phyloP scores from a whole-genome alignment of 2,797 vertebrate genomes.

The Pteronotus mesoamericanus region DNA sequence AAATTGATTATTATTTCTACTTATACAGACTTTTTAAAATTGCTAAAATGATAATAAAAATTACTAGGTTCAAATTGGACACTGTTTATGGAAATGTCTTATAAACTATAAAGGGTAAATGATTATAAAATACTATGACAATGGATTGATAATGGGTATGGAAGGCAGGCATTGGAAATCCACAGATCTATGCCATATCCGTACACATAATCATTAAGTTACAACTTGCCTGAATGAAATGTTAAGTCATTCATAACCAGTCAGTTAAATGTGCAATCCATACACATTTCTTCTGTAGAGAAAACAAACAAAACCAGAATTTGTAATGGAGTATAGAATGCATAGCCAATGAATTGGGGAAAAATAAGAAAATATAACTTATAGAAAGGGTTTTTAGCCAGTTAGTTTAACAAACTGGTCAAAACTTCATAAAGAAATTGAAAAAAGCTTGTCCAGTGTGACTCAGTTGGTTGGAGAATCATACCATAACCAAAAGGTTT shows the following conservation, averaged over 20 bases:
- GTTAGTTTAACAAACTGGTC: not conserved
- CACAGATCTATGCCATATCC: accelerated
- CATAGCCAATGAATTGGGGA: not conserved
- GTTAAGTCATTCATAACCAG: not conserved
- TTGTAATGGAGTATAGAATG: not conserved
- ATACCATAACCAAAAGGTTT: no score
- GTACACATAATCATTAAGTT: not conserved
- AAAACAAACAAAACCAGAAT: not conserved
- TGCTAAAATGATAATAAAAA: not conserved
- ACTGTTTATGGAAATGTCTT: not conserved
- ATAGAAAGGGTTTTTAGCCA: not conserved
- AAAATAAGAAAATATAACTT: not conserved
- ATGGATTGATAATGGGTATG: not conserved
- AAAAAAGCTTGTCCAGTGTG: no score
- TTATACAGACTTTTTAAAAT: not conserved
- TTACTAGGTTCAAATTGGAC: not conserved
- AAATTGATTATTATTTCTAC: not conserved
- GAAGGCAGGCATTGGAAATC: not conserved
- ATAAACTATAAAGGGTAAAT: not conserved
- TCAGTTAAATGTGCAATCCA: not conserved
- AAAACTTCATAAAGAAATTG: not conserved
- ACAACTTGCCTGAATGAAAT: not conserved
- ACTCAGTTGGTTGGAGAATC: no score
- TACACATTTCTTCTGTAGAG: not conserved
- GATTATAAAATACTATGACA: not conserved